phyloP scores from a whole-genome alignment of 2,888 invertebrate genomes.

The Ephialtes manifestator region DNA sequence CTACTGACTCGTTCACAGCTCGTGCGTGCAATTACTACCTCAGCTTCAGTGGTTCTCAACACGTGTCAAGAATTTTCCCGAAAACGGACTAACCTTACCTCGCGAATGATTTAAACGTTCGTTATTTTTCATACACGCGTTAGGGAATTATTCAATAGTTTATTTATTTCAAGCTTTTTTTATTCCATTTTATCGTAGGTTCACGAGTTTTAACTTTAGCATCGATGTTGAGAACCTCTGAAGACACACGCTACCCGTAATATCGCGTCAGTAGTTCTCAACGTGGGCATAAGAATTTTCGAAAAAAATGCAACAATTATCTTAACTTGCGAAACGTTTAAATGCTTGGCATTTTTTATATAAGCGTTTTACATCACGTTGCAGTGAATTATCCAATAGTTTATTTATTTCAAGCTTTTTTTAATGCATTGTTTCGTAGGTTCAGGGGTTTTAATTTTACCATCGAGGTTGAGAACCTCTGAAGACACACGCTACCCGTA shows the following conservation, averaged over 20 bases:
- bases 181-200: neutral
- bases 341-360: neutral
- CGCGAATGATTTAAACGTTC: neutral
- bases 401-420: neutral
- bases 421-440: neutral
- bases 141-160: neutral
- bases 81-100: neutral
- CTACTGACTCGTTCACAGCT: conserved; percentile 26
- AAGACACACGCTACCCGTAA: conserved; percentile 37
- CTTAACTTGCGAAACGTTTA: neutral
- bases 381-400: neutral
- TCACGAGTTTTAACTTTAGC: neutral
- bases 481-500: conserved; percentile 36
- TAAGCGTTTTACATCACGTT: too few relatives aligned
- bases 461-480: conserved; percentile 25
- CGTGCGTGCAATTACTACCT: conserved; percentile 27
- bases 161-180: neutral
- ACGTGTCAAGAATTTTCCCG: neutral
- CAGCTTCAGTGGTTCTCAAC: conserved; percentile 40
- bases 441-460: neutral
- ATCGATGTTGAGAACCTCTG: conserved; percentile 27
- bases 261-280: too few relatives aligned
- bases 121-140: neutral
- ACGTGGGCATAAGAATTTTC: too few relatives aligned
- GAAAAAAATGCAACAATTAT: too few relatives aligned